phyloP scores from a whole-genome alignment of 2,797 vertebrate genomes.

The Mus caroli region DNA sequence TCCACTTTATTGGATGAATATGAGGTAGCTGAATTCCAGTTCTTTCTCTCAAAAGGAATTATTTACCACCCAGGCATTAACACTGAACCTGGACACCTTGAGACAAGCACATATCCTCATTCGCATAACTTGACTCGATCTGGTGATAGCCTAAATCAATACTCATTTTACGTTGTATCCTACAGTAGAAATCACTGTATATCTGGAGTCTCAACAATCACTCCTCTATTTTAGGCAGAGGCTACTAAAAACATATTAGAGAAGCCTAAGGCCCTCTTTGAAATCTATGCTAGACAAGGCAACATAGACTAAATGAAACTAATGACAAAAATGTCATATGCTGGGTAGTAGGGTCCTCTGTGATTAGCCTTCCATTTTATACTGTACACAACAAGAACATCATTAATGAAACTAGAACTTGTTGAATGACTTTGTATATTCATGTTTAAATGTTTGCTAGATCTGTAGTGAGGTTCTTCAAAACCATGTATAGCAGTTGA shows the following conservation, averaged over 20 bases:
- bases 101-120: conserved; percentile 29
- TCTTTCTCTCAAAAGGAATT: background rate
- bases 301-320: background rate
- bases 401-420: background rate
- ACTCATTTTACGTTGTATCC: background rate
- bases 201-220: background rate
- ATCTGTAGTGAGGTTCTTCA: background rate
- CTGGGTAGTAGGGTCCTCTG: background rate
- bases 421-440: background rate
- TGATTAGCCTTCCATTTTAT: background rate
- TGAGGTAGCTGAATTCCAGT: background rate
- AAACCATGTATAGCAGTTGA: background rate
- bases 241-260: background rate
- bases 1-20: background rate
- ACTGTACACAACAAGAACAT: background rate
- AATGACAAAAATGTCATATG: background rate
- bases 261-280: background rate
- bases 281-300: background rate
- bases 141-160: conserved; percentile 13
- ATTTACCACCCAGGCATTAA: background rate
- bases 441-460: background rate
- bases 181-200: background rate
- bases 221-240: background rate
- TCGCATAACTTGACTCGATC: background rate
- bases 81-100: conserved; percentile 28